phyloP scores from a whole-genome alignment of 2,888 invertebrate genomes.

The Aphodius granarius region DNA sequence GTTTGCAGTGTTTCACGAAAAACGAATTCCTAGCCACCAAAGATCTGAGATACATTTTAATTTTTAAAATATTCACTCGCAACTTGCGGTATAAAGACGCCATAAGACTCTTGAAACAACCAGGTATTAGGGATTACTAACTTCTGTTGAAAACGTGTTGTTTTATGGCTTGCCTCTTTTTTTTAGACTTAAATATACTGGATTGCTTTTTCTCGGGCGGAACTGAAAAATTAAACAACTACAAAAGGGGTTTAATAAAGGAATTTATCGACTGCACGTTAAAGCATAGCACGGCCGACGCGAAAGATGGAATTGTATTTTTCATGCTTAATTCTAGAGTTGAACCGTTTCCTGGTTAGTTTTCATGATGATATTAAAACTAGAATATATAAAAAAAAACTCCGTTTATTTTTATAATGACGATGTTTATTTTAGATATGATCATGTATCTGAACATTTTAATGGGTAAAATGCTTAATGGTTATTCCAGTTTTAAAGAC shows the following conservation, averaged over 20 bases:
- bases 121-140: slow-evolving; percentile 10
- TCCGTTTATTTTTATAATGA: not conserved
- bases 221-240: not conserved
- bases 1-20: not conserved
- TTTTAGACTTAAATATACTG: slow-evolving; percentile 17
- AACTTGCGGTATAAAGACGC: slow-evolving; percentile 17
- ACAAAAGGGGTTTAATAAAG: slow-evolving; percentile 17
- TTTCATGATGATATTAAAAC: not conserved
- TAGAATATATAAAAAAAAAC: not conserved
- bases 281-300: not conserved
- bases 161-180: not conserved
- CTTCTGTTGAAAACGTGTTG: not conserved
- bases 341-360: not conserved
- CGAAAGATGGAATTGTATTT: slow-evolving; percentile 16
- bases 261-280: slow-evolving; percentile 13
- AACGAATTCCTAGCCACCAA: not conserved
- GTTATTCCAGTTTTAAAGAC: not conserved
- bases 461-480: slow-evolving; percentile 16
- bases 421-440: slow-evolving; percentile 19
- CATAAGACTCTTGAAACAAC: slow-evolving; percentile 18
- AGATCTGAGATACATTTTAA: slow-evolving; percentile 20
- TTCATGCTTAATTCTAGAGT: slow-evolving; percentile 2
- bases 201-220: not conserved
- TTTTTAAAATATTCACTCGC: slow-evolving; percentile 23
- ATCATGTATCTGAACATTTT: slow-evolving; percentile 17